Evolutionary conservation across 1,140 invertebrate genomes (phyloP), one percentile per base, ranked within the genome.

Genomic region (Trigoniulus corallinus): DNA sequence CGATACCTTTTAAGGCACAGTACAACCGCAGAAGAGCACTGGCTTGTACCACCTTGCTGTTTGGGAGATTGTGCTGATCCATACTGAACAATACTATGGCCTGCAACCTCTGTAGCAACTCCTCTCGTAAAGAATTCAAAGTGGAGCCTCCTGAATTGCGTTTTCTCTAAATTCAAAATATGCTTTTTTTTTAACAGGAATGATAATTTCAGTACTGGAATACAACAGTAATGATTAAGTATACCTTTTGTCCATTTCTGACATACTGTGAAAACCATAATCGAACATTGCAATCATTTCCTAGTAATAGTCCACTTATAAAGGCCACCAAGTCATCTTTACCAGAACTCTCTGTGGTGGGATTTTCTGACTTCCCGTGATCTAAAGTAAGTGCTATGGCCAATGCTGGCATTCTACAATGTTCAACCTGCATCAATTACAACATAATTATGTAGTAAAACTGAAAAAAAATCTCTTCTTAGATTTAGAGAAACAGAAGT

Each of bases 201-300:
- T 45, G 12, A 48, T 1, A 50, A 1, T 10, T 1, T 45, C 15
- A 21, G 18, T 13, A 1, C 2, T 4, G 4, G 18, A 7, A 44
- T 46, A 25, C 15, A 22, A n/a, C n/a, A 23, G 24, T 7, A 34
- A 34, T 7, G 7, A 7, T 34, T 34, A 34, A 7, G 15, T 7
- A 7, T 57, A 77, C 75, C 66, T 94, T 95, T 61, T 95, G 89
- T 2, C 86, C 84, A 61, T 81, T 85, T 56, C 88, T 77, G 29
- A 95, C 78, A 62, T 91, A 96, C 58, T 83, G 75, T 0, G 86
- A 84, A 64, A 96, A 92, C 91, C 91, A 96, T 53, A 79, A 82
- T 58, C 88, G 74, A 0, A 88, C 80, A 55, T 80, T 80, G 60
- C 88, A 82, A 68, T 96, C 89, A 62, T 81, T 89, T 18, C 91